A percentile compares a stretch with the other conserved stretches of the same genome.
Conservation (phyloP, 2,797 vertebrate species). For the Acomys russatus region DNA sequence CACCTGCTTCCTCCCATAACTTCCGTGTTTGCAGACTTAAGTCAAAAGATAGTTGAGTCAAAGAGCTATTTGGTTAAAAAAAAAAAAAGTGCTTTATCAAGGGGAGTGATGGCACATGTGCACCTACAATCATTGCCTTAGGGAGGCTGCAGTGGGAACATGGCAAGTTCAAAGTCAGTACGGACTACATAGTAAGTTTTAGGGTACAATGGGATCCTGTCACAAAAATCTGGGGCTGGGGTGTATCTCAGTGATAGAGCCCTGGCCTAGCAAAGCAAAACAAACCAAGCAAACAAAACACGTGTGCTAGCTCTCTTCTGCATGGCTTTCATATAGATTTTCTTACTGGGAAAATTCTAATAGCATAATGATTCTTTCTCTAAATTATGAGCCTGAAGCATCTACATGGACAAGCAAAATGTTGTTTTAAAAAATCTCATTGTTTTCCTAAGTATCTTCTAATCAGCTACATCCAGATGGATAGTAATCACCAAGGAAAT, state of each 20-base stretch:
- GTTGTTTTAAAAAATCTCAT: background rate
- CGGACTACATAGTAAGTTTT: background rate
- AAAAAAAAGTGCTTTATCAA: background rate
- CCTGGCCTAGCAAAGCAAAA: background rate
- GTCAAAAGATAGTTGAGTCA: background rate
- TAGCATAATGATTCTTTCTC: background rate
- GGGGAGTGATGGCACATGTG: background rate
- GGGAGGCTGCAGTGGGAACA: background rate
- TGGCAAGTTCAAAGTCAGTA: background rate
- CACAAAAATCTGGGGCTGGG: background rate
- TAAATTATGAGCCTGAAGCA: background rate
- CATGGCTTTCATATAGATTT: background rate
- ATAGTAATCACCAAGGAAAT: background rate
- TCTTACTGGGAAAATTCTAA: background rate
- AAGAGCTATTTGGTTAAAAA: background rate
- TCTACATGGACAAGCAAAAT: background rate
- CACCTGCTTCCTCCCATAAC: constrained; percentile 66
- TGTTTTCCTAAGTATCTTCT: background rate
- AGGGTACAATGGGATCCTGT: background rate
- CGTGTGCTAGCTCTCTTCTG: background rate
- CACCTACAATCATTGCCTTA: background rate
- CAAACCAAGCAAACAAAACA: background rate
- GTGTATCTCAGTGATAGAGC: background rate
- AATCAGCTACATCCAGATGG: background rate
- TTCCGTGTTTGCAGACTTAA: constrained; percentile 55